Percentiles rank a stretch among this genome's conserved stretches.
These are phyloP conservation scores for Cololabis saira DNA, from an alignment of 2,113 vertebrate species.

Conservation along the genomic window DNA sequence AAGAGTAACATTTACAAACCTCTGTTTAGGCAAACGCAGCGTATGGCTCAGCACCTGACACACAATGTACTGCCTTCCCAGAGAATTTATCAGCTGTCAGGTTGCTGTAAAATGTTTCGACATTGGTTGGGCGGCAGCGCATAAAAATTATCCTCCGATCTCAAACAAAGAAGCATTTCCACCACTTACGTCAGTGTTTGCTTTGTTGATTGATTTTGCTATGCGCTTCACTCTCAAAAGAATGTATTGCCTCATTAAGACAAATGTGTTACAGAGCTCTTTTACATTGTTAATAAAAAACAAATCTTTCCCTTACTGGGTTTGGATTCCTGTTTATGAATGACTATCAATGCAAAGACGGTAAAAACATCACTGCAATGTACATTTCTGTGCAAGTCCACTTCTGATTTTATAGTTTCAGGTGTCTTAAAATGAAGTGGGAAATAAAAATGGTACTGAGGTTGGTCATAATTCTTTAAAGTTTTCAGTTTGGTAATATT, in stretches of 20 bases:
- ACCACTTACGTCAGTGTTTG: slow-evolving; percentile 28
- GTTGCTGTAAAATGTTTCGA: slow-evolving; percentile 11
- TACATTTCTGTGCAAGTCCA: slow-evolving; percentile 19
- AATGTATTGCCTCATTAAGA: slow-evolving; percentile 61
- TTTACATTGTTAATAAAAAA: slow-evolving; percentile 72
- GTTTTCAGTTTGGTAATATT: too few relatives aligned
- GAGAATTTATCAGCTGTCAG: slow-evolving; percentile 39
- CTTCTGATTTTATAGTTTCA: slow-evolving; percentile 21
- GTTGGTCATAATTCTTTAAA: too few relatives aligned
- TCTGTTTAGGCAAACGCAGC: not conserved
- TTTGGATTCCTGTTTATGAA: slow-evolving; percentile 59
- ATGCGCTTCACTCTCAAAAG: slow-evolving; percentile 7
- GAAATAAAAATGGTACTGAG: slow-evolving; percentile 7
- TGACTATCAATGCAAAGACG: slow-evolving; percentile 48
- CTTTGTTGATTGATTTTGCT: slow-evolving; percentile 47
- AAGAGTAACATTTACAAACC: not conserved
- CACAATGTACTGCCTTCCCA: slow-evolving; percentile 27
- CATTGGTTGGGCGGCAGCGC: slow-evolving; percentile 13
- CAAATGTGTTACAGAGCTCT: slow-evolving; percentile 41
- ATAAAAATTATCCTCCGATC: slow-evolving; percentile 3
- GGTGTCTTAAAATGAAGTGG: slow-evolving; percentile 21
- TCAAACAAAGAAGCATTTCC: slow-evolving; percentile 23
- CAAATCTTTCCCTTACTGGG: slow-evolving; percentile 34
- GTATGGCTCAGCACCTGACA: slow-evolving; percentile 33
- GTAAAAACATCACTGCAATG: slow-evolving; percentile 45